Percentiles rank a stretch among this genome's conserved stretches.
Conservation (phyloP, 2,797 vertebrate species). For the Malacoctenus gilli region DNA sequence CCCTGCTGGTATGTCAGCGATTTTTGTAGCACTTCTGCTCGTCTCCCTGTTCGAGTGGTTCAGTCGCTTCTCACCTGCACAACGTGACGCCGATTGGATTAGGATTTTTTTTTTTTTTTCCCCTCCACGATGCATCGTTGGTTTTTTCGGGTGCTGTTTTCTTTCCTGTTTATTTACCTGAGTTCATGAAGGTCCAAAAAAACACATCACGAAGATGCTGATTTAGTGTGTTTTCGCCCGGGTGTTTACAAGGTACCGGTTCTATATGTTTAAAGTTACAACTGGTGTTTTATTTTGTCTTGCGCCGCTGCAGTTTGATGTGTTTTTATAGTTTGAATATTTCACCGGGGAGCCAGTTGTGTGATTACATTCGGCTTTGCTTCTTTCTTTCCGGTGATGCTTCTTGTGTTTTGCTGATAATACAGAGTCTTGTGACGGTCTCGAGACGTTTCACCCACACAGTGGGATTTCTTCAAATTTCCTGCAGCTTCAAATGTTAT, state of each 20-base stretch:
- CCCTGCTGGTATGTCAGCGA: slow-evolving; percentile 72
- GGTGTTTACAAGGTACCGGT: neutral
- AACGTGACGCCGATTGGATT: neutral
- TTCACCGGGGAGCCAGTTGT: slow-evolving; percentile 3
- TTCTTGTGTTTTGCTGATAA: slow-evolving; percentile 2
- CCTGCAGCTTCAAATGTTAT: neutral
- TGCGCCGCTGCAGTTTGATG: neutral
- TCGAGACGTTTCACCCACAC: too few species aligned
- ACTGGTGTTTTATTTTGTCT: neutral
- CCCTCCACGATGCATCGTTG: slow-evolving; percentile 7
- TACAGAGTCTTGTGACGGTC: neutral
- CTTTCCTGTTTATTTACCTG: slow-evolving; percentile 21
- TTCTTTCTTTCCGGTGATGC: neutral
- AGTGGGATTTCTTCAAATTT: slow-evolving; percentile 15
- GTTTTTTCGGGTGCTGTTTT: slow-evolving; percentile 6
- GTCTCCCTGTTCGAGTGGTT: slow-evolving; percentile 27
- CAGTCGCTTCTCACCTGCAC: slow-evolving; percentile 32
- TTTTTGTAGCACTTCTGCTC: slow-evolving; percentile 66
- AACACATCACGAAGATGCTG: slow-evolving; percentile 4
- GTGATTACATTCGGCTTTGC: slow-evolving; percentile 13
- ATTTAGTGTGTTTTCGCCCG: slow-evolving; percentile 8
- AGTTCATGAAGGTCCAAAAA: slow-evolving; percentile 13
- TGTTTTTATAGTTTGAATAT: slow-evolving; percentile 11
- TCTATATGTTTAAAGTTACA: slow-evolving; percentile 11
- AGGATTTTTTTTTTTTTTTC: neutral